Evolutionary conservation across 2,113 vertebrate species (phyloP).

Genomic region (Aphelocoma coerulescens): DNA sequence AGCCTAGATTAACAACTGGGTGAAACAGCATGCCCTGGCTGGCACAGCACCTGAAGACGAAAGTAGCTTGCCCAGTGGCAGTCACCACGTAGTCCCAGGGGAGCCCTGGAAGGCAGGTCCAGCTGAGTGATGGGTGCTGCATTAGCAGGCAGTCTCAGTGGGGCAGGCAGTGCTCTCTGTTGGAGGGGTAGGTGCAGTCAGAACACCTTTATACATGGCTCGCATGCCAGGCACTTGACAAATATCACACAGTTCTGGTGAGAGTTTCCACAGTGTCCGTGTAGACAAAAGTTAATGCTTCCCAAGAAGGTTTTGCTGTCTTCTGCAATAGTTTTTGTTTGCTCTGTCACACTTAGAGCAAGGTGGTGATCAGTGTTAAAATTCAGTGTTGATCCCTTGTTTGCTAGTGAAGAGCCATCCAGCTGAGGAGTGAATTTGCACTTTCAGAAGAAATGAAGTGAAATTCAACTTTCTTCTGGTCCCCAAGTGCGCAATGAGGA

Average conservation of each 20-base stretch:
- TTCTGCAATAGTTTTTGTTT: neutral
- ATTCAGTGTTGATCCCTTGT: neutral
- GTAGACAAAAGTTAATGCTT: neutral
- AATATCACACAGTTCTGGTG: neutral
- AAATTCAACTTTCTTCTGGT: neutral
- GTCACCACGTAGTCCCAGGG: neutral
- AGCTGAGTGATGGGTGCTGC: neutral
- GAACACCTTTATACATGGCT: neutral
- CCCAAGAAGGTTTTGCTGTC: neutral
- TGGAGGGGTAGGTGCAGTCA: neutral
- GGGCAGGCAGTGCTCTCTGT: neutral
- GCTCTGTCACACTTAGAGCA: neutral
- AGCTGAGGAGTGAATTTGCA: neutral
- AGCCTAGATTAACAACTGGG: neutral
- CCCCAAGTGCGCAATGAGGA: neutral
- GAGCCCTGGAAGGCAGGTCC: neutral
- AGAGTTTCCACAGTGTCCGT: neutral
- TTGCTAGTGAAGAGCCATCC: neutral
- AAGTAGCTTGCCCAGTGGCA: neutral
- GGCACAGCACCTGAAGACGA: neutral
- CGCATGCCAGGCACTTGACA: neutral
- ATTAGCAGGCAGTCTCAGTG: neutral
- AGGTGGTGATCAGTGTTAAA: neutral
- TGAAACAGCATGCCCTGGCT: neutral
- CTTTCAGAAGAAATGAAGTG: neutral